Evolutionary conservation across 2,797 vertebrate genomes (phyloP).

Genomic region (Phylloscopus collybita): DNA sequence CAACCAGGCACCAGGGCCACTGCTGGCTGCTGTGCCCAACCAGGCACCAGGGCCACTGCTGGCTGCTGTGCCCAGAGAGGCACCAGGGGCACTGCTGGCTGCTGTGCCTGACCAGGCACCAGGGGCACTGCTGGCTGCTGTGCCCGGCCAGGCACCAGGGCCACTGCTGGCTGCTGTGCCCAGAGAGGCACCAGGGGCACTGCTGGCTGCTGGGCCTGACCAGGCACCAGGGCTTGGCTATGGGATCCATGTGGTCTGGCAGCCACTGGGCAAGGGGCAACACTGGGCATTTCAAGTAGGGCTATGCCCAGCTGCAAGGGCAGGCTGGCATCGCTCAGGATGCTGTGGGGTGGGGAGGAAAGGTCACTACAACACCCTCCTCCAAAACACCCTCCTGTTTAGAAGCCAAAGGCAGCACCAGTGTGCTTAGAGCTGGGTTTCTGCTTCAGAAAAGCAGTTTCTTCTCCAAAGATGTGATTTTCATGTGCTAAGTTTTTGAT

Average conservation of each 20-base stretch:
- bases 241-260: rapidly evolving
- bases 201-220: background rate
- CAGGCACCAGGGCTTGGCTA: background rate
- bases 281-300: rapidly evolving
- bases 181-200: rapidly evolving
- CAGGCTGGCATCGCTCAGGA: rapidly evolving
- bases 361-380: background rate
- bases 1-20: rapidly evolving
- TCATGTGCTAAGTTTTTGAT: background rate
- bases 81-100: background rate
- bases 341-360: background rate
- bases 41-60: background rate
- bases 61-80: background rate
- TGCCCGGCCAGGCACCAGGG: background rate
- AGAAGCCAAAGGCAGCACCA: background rate
- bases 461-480: background rate
- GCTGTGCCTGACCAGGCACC: rapidly evolving
- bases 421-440: background rate
- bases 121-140: background rate
- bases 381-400: background rate
- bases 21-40: background rate
- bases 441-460: background rate
- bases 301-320: background rate
- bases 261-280: background rate
- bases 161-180: background rate